Percentiles rank a stretch among this genome's conserved stretches.
phyloP scores from a whole-genome alignment of 2,888 invertebrate genomes.

The Caenorhabditis sinica region DNA sequence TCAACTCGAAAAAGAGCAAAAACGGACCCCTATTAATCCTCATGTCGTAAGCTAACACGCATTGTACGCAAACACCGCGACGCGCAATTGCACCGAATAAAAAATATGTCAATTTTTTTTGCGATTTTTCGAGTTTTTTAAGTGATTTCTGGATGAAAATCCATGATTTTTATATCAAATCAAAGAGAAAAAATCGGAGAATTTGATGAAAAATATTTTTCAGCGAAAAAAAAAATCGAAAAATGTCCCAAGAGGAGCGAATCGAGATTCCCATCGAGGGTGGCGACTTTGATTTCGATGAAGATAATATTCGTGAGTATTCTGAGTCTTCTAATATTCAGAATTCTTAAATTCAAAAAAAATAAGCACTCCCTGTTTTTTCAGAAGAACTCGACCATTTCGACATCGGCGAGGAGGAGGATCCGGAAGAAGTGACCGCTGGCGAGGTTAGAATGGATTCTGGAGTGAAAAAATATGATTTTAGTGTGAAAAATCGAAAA shows the following conservation, averaged over 20 bases:
- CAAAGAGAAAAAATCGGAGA: too few relatives aligned
- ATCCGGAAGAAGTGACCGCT: conserved; percentile 62
- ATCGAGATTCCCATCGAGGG: conserved; percentile 47
- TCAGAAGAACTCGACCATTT: conserved; percentile 71
- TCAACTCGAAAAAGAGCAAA: neutral
- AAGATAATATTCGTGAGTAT: conserved; percentile 52
- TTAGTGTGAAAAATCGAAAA: neutral
- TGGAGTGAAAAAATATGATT: neutral
- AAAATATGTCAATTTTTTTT: neutral
- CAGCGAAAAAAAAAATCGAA: neutral
- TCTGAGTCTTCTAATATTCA: neutral
- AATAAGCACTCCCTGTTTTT: conserved; percentile 29
- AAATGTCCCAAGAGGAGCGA: conserved; percentile 34
- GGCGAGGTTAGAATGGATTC: conserved; percentile 52
- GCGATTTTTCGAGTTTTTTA: neutral
- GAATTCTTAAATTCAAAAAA: neutral
- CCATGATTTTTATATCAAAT: too few relatives aligned
- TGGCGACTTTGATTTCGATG: conserved; percentile 52
- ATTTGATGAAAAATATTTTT: neutral
- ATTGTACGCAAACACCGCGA: conserved; percentile 31
- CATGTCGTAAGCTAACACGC: neutral
- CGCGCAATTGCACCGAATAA: conserved; percentile 19
- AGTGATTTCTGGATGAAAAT: neutral
- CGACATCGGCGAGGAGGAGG: conserved; percentile 68
- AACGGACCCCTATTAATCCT: neutral